phyloP scores from a whole-genome alignment of 92 coral and sea anemone species.

The Scolanthus callimorphus region DNA sequence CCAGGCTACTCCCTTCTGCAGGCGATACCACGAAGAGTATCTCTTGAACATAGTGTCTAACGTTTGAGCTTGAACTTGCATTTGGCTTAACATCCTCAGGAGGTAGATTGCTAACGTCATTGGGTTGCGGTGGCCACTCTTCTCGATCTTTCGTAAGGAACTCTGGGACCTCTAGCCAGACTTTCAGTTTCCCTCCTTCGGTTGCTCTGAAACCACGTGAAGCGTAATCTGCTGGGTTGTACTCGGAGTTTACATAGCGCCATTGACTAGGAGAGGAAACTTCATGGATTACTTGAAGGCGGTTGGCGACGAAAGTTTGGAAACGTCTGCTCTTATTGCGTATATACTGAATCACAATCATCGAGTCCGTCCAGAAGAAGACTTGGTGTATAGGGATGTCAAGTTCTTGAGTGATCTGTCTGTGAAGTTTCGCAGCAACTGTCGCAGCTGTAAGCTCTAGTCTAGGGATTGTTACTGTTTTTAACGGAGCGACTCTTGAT shows the following conservation, averaged over 20 bases:
- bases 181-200: not conserved
- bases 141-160: not conserved
- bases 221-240: not conserved
- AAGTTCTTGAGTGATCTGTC: slow-evolving; percentile 3
- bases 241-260: not conserved
- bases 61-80: too few relatives aligned
- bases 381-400: slow-evolving; percentile 4
- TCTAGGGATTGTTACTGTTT: slow-evolving; percentile 28
- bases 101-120: not conserved
- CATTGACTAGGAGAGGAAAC: slow-evolving; percentile 10
- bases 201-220: not conserved
- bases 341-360: slow-evolving; percentile 15
- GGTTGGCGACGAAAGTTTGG: slow-evolving; percentile 31
- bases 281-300: slow-evolving; percentile 7
- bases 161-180: not conserved
- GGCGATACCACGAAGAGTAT: slow-evolving; percentile 20
- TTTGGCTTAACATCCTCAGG: not conserved
- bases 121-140: slow-evolving; percentile 8
- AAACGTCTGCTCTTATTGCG: slow-evolving; percentile 10
- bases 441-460: slow-evolving; percentile 19
- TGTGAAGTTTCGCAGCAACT: slow-evolving; percentile 10
- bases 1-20: slow-evolving; percentile 27
- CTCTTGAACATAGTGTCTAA: not conserved
- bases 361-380: slow-evolving; percentile 2
- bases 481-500: slow-evolving; percentile 28